Conservation (phyloP, 2,797 vertebrate genomes). For the Poecilia gillii region DNA sequence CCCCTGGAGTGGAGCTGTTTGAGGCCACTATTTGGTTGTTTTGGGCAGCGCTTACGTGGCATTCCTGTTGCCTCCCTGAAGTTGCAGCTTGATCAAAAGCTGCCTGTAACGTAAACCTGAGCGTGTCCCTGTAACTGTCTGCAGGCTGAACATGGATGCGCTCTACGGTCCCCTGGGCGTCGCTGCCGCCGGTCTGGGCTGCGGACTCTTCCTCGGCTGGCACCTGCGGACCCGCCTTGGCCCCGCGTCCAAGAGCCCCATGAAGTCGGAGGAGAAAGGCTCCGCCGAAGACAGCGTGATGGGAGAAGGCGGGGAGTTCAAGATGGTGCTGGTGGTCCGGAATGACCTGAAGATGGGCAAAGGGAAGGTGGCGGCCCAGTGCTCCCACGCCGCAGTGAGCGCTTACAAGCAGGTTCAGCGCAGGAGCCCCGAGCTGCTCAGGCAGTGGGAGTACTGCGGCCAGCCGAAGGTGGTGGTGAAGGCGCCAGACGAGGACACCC, state of each 20-base stretch:
- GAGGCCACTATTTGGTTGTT: neutral
- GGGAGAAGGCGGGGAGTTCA: constrained; percentile 93
- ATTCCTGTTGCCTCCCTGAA: neutral
- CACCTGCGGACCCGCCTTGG: constrained; percentile 77
- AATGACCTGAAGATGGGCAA: constrained; percentile 98
- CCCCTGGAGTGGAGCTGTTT: neutral
- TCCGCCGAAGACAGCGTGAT: constrained; percentile 77
- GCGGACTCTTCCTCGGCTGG: constrained; percentile 91
- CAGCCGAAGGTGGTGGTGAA: constrained; percentile 97
- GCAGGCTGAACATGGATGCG: constrained; percentile 83
- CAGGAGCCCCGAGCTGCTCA: constrained; percentile 89
- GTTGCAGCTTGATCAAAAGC: neutral
- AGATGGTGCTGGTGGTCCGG: constrained; percentile 94
- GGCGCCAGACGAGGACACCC: constrained; percentile 87
- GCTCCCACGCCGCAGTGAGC: constrained; percentile 92
- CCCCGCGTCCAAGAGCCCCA: constrained; percentile 41
- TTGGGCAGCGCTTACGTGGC: neutral
- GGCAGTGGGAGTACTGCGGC: constrained; percentile 94
- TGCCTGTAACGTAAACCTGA: neutral
- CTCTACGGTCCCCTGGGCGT: constrained; percentile 75
- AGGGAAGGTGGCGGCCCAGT: constrained; percentile 95
- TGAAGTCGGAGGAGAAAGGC: constrained; percentile 31
- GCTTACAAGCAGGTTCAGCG: constrained; percentile 91
- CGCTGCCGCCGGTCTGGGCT: constrained; percentile 82
- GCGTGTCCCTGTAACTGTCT: neutral